Percentiles rank a stretch among this genome's conserved stretches.
phyloP scores from a whole-genome alignment of 2,113 vertebrate genomes.

The Xyliphius kryptos region DNA sequence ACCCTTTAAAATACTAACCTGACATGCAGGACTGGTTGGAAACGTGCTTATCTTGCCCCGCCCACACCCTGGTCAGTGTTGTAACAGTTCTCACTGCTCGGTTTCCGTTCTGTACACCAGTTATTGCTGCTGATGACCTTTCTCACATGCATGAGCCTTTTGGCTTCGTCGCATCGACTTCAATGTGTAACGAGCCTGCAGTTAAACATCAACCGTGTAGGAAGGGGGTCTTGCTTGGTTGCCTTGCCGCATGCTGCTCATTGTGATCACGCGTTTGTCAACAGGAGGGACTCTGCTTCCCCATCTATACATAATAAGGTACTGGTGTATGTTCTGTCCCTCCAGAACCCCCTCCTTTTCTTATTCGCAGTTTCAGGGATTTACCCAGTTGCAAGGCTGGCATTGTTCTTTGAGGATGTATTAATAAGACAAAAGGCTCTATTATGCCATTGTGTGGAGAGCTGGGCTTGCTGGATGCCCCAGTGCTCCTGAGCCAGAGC shows the following conservation, averaged over 20 bases:
- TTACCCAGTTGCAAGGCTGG: slow-evolving; percentile 63
- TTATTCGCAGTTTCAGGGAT: slow-evolving; percentile 54
- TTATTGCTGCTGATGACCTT: no score
- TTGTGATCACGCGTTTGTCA: slow-evolving; percentile 35
- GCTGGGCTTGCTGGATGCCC: no score
- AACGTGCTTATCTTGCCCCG: no score
- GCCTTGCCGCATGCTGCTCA: slow-evolving; percentile 36
- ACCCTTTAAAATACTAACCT: no score
- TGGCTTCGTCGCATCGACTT: not conserved
- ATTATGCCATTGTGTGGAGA: slow-evolving; percentile 54
- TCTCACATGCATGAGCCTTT: no score
- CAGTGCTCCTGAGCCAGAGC: no score
- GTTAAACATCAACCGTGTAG: slow-evolving; percentile 55
- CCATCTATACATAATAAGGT: slow-evolving; percentile 6
- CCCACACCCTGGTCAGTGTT: no score
- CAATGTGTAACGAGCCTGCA: slow-evolving; percentile 43
- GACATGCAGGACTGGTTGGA: no score
- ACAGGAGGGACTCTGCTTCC: slow-evolving; percentile 22
- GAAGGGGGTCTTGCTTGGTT: slow-evolving; percentile 20
- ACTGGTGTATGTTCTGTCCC: slow-evolving; percentile 41
- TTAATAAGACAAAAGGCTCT: slow-evolving; percentile 67
- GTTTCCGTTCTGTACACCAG: no score
- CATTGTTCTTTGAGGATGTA: slow-evolving; percentile 64
- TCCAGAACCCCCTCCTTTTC: slow-evolving; percentile 37
- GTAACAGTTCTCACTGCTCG: no score